These are phyloP conservation scores for Antechinus stuartii DNA, from an alignment of 2,113 vertebrate species.

Conservation along the genomic window DNA sequence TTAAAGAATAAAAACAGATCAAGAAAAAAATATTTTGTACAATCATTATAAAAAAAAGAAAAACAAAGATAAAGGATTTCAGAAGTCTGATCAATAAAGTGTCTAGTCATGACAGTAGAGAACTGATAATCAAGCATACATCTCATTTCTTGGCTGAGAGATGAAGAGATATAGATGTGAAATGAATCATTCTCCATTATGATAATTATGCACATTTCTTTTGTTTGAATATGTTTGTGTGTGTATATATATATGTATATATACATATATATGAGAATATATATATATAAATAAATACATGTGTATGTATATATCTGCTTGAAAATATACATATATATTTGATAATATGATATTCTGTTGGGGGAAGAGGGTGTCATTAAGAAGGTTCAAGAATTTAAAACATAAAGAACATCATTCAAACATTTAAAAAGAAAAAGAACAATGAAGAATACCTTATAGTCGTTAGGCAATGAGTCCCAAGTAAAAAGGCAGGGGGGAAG, in stretches of 20 bases:
- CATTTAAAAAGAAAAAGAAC: background rate
- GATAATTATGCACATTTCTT: background rate
- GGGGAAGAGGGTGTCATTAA: background rate
- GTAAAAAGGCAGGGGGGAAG: background rate
- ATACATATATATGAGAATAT: too few relatives aligned
- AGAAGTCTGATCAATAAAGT: background rate
- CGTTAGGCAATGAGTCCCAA: background rate
- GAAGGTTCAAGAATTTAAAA: background rate
- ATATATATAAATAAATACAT: background rate
- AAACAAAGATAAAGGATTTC: background rate
- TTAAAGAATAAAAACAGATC: background rate
- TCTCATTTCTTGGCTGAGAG: background rate
- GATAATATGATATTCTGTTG: background rate
- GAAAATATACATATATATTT: background rate
- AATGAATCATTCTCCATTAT: background rate
- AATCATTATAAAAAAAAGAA: background rate
- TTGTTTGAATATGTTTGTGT: background rate
- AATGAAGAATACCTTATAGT: background rate
- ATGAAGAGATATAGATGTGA: background rate
- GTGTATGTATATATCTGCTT: background rate
- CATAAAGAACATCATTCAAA: background rate
- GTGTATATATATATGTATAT: background rate
- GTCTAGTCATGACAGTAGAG: background rate
- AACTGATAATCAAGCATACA: background rate
- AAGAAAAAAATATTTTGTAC: background rate